phyloP scores from a whole-genome alignment of 2,888 invertebrate species.

The Clunio marinus region DNA sequence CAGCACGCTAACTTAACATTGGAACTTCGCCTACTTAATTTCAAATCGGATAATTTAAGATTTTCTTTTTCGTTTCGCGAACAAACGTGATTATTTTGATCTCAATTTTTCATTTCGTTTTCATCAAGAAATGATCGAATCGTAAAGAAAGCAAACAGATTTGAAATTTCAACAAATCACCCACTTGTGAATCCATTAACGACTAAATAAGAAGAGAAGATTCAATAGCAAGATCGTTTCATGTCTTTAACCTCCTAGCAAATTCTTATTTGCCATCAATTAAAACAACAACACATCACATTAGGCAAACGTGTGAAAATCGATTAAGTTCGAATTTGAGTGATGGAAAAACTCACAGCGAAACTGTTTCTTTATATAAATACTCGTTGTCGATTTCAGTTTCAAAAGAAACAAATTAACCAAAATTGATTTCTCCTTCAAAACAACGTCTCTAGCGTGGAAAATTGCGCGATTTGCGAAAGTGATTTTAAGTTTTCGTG shows the following conservation, averaged over 20 bases:
- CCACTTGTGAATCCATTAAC: slow-evolving; percentile 17
- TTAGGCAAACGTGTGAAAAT: slow-evolving; percentile 4
- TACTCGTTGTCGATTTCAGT: neutral
- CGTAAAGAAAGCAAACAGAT: neutral
- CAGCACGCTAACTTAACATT: neutral
- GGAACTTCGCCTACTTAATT: neutral
- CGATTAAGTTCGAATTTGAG: too few species aligned
- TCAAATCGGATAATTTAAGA: neutral
- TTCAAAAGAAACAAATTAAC: neutral
- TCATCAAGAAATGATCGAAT: neutral
- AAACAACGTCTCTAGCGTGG: slow-evolving; percentile 15
- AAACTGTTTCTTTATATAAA: neutral
- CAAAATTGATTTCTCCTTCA: slow-evolving; percentile 13
- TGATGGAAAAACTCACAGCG: neutral
- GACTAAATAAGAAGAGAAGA: neutral
- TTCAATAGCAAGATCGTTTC: too few species aligned
- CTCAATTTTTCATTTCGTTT: neutral
- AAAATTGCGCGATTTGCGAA: slow-evolving; percentile 8
- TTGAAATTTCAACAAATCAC: slow-evolving; percentile 22
- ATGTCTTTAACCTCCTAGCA: slow-evolving; percentile 2
- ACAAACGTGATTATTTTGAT: slow-evolving; percentile 2
- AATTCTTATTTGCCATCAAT: neutral
- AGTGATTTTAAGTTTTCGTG: neutral
- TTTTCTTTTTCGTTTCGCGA: neutral
- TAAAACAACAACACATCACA: too few species aligned